These are phyloP conservation scores for Epinephelus fuscoguttatus DNA, from an alignment of 2,113 vertebrate species.

Conservation along the genomic window DNA sequence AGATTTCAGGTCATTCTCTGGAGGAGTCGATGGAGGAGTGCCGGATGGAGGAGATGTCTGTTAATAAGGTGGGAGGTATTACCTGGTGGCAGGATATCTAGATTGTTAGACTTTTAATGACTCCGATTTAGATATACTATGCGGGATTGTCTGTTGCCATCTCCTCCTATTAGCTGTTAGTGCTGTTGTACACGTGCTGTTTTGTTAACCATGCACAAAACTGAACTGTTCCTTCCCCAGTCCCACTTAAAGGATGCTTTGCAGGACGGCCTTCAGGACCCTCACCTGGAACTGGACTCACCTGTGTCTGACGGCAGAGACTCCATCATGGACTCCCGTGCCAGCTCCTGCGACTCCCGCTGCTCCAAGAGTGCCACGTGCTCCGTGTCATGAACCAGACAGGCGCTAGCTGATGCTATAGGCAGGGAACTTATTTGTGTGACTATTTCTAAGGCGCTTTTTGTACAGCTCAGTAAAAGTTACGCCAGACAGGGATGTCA, in stretches of 20 bases:
- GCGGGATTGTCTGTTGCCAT: background rate
- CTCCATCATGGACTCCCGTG: constrained; percentile 72
- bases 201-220: background rate
- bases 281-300: constrained; percentile 70
- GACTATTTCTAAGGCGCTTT: constrained; percentile 9
- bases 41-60: constrained; percentile 73
- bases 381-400: constrained; percentile 65
- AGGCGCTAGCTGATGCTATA: background rate
- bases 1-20: constrained; percentile 78
- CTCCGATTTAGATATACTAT: too few species aligned
- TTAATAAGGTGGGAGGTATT: constrained; percentile 75
- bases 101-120: background rate
- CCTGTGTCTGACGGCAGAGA: constrained; percentile 71
- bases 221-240: constrained; percentile 30
- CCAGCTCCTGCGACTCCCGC: constrained; percentile 75
- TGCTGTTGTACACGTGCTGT: background rate
- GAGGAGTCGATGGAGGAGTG: constrained; percentile 76
- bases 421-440: background rate
- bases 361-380: constrained; percentile 82
- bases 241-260: constrained; percentile 78
- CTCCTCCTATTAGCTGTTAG: background rate
- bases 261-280: constrained; percentile 76
- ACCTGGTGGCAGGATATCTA: background rate
- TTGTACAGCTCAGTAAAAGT: background rate
- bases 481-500: constrained; percentile 22